Evolutionary conservation across 2,888 invertebrate genomes (phyloP).

Genomic region (Petrolisthes cinctipes): DNA sequence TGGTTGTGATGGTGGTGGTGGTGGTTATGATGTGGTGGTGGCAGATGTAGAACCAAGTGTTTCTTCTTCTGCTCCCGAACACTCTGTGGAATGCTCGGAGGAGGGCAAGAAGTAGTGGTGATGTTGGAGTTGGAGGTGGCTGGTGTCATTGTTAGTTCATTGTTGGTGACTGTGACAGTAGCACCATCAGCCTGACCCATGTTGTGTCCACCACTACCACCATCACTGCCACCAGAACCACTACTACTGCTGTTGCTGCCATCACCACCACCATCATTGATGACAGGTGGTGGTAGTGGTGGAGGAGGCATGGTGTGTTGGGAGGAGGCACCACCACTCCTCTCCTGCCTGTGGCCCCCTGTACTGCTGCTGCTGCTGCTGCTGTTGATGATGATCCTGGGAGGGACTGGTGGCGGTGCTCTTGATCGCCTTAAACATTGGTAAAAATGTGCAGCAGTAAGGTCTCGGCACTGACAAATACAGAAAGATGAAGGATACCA

Average conservation of each 20-base stretch:
- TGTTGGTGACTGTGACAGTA: background rate
- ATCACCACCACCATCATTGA: background rate
- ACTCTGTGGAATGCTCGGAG: conserved; percentile 25
- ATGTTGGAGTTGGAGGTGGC: background rate
- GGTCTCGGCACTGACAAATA: background rate
- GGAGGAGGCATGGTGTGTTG: background rate
- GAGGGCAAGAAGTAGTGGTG: background rate
- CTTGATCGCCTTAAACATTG: conserved; percentile 44
- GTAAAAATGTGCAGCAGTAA: conserved; percentile 17
- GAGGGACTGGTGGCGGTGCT: conserved; percentile 39
- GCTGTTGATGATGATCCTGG: conserved; percentile 38
- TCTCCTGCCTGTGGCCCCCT: conserved; percentile 4
- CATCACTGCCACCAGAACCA: background rate
- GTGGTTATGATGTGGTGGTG: conserved; percentile 54
- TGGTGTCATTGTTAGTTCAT: no score
- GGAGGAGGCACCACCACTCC: conserved; percentile 24
- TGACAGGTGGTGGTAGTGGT: conserved; percentile 16
- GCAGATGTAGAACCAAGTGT: conserved; percentile 59
- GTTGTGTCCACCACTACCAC: background rate
- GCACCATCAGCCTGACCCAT: background rate
- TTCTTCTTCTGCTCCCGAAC: conserved; percentile 62
- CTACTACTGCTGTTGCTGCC: background rate
- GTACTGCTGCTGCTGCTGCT: conserved; percentile 13
- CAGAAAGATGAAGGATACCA: background rate
- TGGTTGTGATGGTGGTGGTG: conserved; percentile 53